These are phyloP conservation scores for Chymomyza procnemis DNA, from an alignment of 2,888 invertebrate genomes.

Conservation along the genomic window DNA sequence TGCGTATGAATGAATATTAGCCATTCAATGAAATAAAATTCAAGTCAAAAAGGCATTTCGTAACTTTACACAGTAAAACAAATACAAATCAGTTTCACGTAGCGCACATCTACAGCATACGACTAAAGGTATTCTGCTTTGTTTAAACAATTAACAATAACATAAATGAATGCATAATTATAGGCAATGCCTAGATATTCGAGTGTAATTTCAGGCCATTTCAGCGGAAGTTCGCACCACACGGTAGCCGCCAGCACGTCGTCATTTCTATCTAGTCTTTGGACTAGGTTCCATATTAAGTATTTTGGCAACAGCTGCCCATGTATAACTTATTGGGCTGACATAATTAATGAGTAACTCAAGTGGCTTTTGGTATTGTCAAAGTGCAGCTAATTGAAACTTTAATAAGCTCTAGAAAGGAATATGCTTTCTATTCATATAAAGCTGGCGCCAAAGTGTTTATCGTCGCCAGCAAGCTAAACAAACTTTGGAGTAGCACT, in stretches of 20 bases:
- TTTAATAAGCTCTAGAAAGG: no score
- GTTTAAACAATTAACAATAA: conserved; percentile 69
- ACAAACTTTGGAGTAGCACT: conserved; percentile 43
- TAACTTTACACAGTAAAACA: conserved; percentile 23
- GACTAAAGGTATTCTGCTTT: conserved; percentile 42
- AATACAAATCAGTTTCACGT: conserved; percentile 31
- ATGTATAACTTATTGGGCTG: neutral
- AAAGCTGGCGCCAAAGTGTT: conserved; percentile 63
- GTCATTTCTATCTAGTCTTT: conserved; percentile 26
- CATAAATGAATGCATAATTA: conserved; percentile 60
- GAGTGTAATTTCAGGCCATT: conserved; percentile 63
- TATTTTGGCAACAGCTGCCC: conserved; percentile 30
- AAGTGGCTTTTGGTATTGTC: conserved; percentile 43
- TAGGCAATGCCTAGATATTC: conserved; percentile 30
- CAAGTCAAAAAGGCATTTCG: conserved; percentile 31
- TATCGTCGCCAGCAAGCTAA: conserved; percentile 65
- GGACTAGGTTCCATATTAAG: neutral
- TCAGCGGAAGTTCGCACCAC: conserved; percentile 56
- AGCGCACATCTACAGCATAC: conserved; percentile 32
- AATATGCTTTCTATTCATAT: neutral
- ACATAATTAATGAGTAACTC: neutral
- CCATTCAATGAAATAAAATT: conserved; percentile 45
- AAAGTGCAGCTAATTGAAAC: conserved; percentile 14
- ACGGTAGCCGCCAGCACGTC: conserved; percentile 60
- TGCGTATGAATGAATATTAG: conserved; percentile 50